Evolutionary conservation across 2,113 vertebrate species (phyloP), one percentile per base, ranked within the genome.

Genomic region (Chamaea fasciata): DNA sequence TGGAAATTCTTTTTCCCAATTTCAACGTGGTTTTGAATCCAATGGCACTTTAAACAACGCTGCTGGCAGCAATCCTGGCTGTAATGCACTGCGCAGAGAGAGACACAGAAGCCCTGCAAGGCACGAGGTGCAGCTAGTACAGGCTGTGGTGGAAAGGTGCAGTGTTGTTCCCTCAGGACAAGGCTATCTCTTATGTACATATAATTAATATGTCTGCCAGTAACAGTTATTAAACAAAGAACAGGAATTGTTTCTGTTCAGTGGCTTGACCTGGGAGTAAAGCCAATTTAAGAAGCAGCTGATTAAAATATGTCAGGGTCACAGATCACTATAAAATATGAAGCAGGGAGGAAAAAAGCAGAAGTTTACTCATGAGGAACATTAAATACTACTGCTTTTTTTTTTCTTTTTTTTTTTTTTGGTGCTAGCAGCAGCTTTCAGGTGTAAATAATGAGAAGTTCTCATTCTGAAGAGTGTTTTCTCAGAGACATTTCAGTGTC

Each of bases 161-260:
- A 79, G 28, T 44, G 81, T 47, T 95, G 65, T 87, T 96, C 95
- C 84, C 86, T 39, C 64, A 67, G 87, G 90, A 77, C 74, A 88
- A 50, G 6, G 16, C 73, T 94, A 83, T 97, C 90, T 97, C 94
- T 92, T 96, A 88, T 95, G 90, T 91, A 87, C 88, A 88, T 94
- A 95, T 96, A 97, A 97, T 97, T 96, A 96, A 97, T 95, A 95
- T 91, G 94, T 96, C 89, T 97, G 96, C 93, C 82, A 89, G 89
- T 90, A 96, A 94, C 57, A 95, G 89, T 95, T 93, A 85, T 94
- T 94, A 96, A 96, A 95, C 89, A 96, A 96, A 94, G 92, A 93
- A 57, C 79, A 92, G 74, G 90, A 92, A 94, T 95, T 91, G 91
- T 95, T 96, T 95, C 90, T 97, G 85, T 90, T 80, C 86, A 84